These are phyloP conservation scores for Monochamus saltuarius DNA, from an alignment of 1,140 invertebrate genomes.

Conservation along the genomic window DNA sequence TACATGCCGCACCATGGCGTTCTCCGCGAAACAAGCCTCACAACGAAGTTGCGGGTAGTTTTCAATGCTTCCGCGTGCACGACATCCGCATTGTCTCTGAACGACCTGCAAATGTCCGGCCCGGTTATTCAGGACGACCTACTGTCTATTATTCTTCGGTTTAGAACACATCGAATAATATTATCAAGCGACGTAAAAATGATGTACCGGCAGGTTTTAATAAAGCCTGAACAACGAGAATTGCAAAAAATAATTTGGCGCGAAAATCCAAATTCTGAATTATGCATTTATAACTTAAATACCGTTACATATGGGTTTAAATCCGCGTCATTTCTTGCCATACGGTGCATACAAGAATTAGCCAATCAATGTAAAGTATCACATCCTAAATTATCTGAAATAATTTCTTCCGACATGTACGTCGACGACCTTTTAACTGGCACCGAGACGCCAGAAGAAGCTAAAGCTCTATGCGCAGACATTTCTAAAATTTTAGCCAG, in stretches of 20 bases:
- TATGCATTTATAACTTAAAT: not conserved
- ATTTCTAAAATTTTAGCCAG: conserved; percentile 6
- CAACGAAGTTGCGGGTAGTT: conserved; percentile 1
- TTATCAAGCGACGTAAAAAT: conserved; percentile 1
- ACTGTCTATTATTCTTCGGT: not conserved
- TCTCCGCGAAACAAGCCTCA: not conserved
- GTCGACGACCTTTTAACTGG: conserved; percentile 17
- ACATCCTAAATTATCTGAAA: not conserved
- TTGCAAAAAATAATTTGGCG: too few species aligned
- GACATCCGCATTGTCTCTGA: too few species aligned
- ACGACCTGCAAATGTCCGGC: too few species aligned
- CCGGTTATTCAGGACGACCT: not conserved
- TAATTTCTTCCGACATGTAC: conserved; percentile 10
- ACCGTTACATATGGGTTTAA: not conserved
- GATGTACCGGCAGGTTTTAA: not conserved
- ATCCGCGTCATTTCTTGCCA: conserved; percentile 13
- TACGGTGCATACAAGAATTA: not conserved
- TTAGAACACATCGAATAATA: not conserved
- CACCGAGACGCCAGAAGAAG: conserved; percentile 5
- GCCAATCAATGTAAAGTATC: not conserved
- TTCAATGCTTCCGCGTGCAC: not conserved
- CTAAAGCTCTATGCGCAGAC: not conserved
- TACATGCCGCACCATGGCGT: not conserved
- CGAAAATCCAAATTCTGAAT: not conserved
- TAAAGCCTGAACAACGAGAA: not conserved